Evolutionary conservation across 2,113 vertebrate species (phyloP).

Genomic region (Microcebus ravelobensis): DNA sequence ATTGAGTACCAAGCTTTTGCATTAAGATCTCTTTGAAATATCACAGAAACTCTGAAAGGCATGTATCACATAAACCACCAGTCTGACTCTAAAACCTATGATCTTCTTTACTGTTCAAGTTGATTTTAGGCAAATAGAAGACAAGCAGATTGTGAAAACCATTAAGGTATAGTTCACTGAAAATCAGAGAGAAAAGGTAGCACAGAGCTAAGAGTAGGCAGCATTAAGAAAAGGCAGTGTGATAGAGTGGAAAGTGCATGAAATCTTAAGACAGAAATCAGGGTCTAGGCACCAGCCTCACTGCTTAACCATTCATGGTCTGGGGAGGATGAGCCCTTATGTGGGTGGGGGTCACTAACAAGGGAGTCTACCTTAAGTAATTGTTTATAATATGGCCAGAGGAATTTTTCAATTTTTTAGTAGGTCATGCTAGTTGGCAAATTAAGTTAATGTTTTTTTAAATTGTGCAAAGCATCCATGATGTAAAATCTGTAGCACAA

Average conservation of each 20-base stretch:
- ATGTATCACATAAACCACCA: background rate
- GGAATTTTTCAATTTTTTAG: background rate
- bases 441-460: background rate
- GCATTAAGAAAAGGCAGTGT: background rate
- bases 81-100: background rate
- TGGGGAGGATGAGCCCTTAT: background rate
- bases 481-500: background rate
- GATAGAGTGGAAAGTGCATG: background rate
- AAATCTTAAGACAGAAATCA: background rate
- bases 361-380: background rate
- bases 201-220: background rate
- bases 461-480: background rate
- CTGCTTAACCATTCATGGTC: background rate
- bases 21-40: background rate
- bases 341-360: background rate
- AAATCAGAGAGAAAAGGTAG: background rate
- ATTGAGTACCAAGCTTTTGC: background rate
- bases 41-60: background rate
- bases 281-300: background rate
- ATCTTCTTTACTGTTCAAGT: background rate
- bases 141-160: background rate
- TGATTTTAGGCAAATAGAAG: constrained; percentile 15
- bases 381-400: background rate
- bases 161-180: background rate
- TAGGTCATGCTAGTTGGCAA: background rate